Percentiles rank a stretch among this genome's conserved stretches.
phyloP scores from a whole-genome alignment of 2,888 invertebrate species.

The Beris chalybata region DNA sequence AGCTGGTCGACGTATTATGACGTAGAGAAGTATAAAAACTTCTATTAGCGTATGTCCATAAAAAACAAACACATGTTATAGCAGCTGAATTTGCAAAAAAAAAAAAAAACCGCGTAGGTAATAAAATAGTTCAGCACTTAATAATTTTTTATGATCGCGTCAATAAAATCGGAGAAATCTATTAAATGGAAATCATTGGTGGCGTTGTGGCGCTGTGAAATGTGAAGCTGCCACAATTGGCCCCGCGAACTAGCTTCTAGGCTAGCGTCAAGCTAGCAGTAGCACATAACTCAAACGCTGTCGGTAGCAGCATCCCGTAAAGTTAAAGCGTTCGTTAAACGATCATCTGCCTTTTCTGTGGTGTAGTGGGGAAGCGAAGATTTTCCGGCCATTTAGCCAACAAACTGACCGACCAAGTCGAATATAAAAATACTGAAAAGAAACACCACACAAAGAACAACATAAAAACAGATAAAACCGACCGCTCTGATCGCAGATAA shows the following conservation, averaged over 20 bases:
- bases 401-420: neutral
- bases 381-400: conserved; percentile 3
- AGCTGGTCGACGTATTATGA: no score
- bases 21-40: no score
- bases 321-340: no score
- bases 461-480: neutral
- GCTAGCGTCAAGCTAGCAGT: no score
- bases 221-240: no score
- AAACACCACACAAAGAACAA: neutral
- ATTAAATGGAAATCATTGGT: neutral
- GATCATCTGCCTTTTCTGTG: neutral
- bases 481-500: neutral
- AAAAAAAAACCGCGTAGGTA: conserved; percentile 15
- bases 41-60: no score
- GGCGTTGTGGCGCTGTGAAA: no score
- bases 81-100: conserved; percentile 26
- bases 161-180: conserved; percentile 13
- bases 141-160: conserved; percentile 10
- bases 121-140: conserved; percentile 21
- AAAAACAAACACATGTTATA: conserved; percentile 21
- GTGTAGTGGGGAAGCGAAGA: conserved; percentile 12
- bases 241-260: no score
- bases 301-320: no score
- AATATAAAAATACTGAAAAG: no score
- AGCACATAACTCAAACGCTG: no score